Percentiles rank a stretch among this genome's conserved stretches.
Conservation (phyloP, 2,797 vertebrate genomes). For the Mus caroli region DNA sequence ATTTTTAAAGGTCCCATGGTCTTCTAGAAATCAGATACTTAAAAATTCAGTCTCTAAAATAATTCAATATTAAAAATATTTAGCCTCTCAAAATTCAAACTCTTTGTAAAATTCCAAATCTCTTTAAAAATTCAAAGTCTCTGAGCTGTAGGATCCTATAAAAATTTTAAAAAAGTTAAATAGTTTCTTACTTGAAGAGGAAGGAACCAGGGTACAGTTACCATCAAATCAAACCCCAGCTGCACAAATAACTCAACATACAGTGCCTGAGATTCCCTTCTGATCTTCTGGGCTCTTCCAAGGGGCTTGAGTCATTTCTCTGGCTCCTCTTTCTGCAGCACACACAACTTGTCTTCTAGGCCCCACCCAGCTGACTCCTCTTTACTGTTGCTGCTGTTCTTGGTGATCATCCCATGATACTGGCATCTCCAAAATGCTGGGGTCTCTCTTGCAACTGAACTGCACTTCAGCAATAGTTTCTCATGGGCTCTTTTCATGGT, state of each 20-base stretch:
- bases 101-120: neutral
- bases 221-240: neutral
- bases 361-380: neutral
- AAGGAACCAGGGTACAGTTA: neutral
- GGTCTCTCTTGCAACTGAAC: neutral
- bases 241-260: neutral
- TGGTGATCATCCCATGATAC: neutral
- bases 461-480: neutral
- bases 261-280: neutral
- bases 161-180: neutral
- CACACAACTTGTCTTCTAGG: neutral
- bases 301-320: neutral
- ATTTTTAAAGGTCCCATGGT: neutral
- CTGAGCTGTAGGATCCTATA: neutral
- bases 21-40: neutral
- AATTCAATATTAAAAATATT: neutral
- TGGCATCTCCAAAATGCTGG: neutral
- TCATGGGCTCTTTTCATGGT: neutral
- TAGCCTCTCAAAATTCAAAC: neutral
- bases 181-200: neutral
- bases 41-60: neutral
- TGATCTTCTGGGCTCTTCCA: neutral
- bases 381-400: neutral
- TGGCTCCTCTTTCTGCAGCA: neutral
- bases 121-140: neutral